Evolutionary conservation across 64 coral and sea anemone species (phyloP).

Genomic region (Trachythela sp.): DNA sequence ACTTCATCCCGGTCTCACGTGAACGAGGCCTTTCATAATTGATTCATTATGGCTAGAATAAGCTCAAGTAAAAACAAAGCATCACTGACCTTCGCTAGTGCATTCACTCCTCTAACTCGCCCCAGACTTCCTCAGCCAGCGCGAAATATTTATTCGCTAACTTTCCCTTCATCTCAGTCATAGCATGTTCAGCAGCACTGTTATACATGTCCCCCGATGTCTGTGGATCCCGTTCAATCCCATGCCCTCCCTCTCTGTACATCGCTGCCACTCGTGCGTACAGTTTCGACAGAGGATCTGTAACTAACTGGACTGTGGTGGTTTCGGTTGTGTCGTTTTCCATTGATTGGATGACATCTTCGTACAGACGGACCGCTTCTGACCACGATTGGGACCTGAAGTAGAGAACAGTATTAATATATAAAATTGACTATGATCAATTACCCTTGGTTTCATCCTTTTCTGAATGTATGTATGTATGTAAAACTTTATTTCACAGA

Average conservation of each 20-base stretch:
- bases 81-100: neutral
- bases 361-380: neutral
- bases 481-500: too few relatives aligned
- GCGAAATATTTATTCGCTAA: constrained; percentile 88
- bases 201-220: constrained; percentile 76
- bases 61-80: neutral
- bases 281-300: neutral
- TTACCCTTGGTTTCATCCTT: too few relatives aligned
- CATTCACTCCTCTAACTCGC: constrained; percentile 64
- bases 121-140: constrained; percentile 87
- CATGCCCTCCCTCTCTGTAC: constrained; percentile 67
- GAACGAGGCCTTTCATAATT: too few relatives aligned
- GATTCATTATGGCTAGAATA: neutral
- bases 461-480: too few relatives aligned
- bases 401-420: too few relatives aligned
- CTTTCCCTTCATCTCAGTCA: constrained; percentile 89
- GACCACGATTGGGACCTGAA: neutral
- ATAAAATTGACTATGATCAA: too few relatives aligned
- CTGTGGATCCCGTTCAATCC: constrained; percentile 80
- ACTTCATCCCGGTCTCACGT: too few relatives aligned
- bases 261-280: neutral
- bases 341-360: neutral
- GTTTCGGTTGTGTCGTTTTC: neutral
- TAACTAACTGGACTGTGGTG: neutral
- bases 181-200: constrained; percentile 72